These are phyloP conservation scores for Enoplosus armatus DNA, from an alignment of 2,797 vertebrate genomes.

Conservation along the genomic window DNA sequence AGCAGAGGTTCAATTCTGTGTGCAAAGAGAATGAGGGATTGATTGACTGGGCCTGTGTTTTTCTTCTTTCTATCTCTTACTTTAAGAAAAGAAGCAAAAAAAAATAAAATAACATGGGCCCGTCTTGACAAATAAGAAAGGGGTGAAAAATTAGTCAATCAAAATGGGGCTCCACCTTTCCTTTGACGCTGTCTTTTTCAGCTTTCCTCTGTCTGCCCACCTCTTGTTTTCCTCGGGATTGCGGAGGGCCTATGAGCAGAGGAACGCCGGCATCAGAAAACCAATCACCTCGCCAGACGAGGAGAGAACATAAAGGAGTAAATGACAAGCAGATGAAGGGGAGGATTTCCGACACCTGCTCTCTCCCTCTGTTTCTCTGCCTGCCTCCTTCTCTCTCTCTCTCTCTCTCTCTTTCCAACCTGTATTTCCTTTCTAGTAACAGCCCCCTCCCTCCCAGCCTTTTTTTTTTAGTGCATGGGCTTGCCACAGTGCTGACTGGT, in stretches of 20 bases:
- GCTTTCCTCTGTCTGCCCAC: constrained; percentile 48
- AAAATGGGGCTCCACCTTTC: constrained; percentile 51
- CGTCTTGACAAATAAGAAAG: constrained; percentile 41
- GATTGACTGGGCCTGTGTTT: constrained; percentile 53
- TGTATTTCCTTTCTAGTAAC: constrained; percentile 69
- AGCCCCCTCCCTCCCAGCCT: constrained; percentile 39
- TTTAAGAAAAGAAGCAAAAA: constrained; percentile 28
- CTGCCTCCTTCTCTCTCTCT: constrained; percentile 29
- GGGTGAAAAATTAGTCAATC: constrained; percentile 66
- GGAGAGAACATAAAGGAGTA: constrained; percentile 73
- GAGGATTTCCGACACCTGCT: constrained; percentile 82
- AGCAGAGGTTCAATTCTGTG: constrained; percentile 58
- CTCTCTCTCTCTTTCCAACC: constrained; percentile 42
- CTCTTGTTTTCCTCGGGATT: constrained; percentile 55
- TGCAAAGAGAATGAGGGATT: constrained; percentile 46
- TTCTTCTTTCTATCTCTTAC: constrained; percentile 45
- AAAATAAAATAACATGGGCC: constrained; percentile 31
- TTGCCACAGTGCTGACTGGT: constrained; percentile 52
- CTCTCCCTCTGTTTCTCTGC: constrained; percentile 67
- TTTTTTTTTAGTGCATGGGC: constrained; percentile 48
- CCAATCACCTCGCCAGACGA: constrained; percentile 73
- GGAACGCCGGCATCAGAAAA: constrained; percentile 68
- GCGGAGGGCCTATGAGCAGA: constrained; percentile 57
- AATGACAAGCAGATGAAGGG: constrained; percentile 83
- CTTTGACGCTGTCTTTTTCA: constrained; percentile 54